A percentile compares a stretch with the other conserved stretches of the same genome.
Evolutionary conservation across 1,140 invertebrate genomes (phyloP).

Genomic region (Zaprionus nigranus): DNA sequence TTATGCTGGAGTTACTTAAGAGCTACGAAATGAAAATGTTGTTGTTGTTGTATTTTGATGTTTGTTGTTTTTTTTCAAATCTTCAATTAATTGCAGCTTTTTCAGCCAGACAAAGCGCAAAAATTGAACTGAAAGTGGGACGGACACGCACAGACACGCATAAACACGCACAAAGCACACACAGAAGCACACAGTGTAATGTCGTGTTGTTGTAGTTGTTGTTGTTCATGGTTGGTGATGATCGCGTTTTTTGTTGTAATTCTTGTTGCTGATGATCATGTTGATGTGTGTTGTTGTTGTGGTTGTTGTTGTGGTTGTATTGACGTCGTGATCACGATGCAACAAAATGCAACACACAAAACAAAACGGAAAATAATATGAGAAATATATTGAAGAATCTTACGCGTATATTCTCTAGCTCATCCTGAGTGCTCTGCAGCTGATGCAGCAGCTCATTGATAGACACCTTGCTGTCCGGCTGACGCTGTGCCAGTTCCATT

Average conservation of each 20-base stretch:
- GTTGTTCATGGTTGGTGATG: slow-evolving; percentile 30
- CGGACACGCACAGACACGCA: slow-evolving; percentile 14
- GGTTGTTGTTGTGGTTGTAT: slow-evolving; percentile 29
- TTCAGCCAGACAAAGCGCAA: slow-evolving; percentile 65
- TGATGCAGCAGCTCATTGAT: slow-evolving; percentile 92
- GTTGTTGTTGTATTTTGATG: slow-evolving; percentile 18
- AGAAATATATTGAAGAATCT: slow-evolving; percentile 85
- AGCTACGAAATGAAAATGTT: slow-evolving; percentile 46
- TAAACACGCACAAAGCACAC: slow-evolving; percentile 14
- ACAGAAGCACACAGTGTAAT: slow-evolving; percentile 28
- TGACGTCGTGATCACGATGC: slow-evolving; percentile 68
- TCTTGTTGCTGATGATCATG: slow-evolving; percentile 26
- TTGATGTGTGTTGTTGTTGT: slow-evolving; percentile 22
- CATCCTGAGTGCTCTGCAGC: slow-evolving; percentile 91
- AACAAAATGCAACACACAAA: slow-evolving; percentile 84
- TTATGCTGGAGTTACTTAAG: not conserved
- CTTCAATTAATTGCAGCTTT: slow-evolving; percentile 77
- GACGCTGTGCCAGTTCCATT: slow-evolving; percentile 86
- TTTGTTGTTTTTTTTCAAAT: not conserved
- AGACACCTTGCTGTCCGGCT: slow-evolving; percentile 88
- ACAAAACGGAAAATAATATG: slow-evolving; percentile 82
- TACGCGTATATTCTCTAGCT: slow-evolving; percentile 94
- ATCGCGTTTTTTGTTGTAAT: slow-evolving; percentile 36
- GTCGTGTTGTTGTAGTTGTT: slow-evolving; percentile 46
- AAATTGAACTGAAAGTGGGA: slow-evolving; percentile 64